Evolutionary conservation across 2,888 invertebrate species (phyloP), one percentile per base, ranked within the genome.

Genomic region (Amphipoea lucens): DNA sequence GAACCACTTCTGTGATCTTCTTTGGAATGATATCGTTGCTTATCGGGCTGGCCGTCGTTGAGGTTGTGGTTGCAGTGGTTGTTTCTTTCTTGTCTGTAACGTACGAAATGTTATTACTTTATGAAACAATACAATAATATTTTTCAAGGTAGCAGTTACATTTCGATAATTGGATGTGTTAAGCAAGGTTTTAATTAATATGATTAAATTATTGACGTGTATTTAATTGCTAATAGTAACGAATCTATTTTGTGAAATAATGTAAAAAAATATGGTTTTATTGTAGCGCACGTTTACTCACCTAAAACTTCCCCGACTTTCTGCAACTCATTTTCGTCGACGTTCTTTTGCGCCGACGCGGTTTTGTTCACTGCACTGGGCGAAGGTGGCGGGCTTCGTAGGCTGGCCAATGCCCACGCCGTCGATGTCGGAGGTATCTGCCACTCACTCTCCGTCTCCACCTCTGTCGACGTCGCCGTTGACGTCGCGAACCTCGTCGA

Each of bases 331-430:
- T 96, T 97, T 90, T 97, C 97, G 86, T 95, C 94, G 14, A 93
- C 83, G 78, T 80, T 94, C 83, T 95, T 96, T 36, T 91, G 93
- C 14, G 92, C 90, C n/a, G 92, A 88, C 62, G 78, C 83, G 17
- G 95, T 94, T 76, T 84, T 87, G 82, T 95, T 96, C 12, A 87
- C 87, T 75, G 91, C 80, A 68, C 89, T 92, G 0, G 93, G 90
- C 40, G 92, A 84, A 23, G 94, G 90, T 14, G 97, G 96, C 2
- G 96, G 94, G 74, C 95, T 95, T 63, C 95, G 95, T 67, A 97
- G 89, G 74, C 97, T 95, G 2, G 97, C 97, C 60, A 97, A 89
- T 0, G 97, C 97, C 97, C 97, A 97, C 0, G 97, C 97, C 6
- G 97, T 96, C 9, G 97, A 93, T 0, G 97, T 96, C 11, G 97